Conservation (phyloP, 2,113 vertebrate species). For the Erythrocebus patas region DNA sequence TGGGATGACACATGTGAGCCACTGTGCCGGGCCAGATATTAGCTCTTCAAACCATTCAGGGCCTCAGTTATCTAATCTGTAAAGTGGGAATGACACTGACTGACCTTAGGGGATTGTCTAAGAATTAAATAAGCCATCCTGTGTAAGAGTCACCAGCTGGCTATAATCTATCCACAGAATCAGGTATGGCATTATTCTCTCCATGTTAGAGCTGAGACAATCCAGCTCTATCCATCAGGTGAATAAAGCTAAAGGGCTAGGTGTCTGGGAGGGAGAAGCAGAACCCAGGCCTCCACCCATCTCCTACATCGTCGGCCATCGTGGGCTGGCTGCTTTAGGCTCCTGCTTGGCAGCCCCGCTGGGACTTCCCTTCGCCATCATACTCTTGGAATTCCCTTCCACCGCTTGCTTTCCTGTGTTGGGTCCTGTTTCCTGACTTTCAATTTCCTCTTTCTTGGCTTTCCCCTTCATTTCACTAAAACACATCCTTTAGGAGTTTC, state of each 20-base stretch:
- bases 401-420: background rate
- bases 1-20: no score
- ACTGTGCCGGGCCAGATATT: no score
- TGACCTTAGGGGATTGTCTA: background rate
- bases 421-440: background rate
- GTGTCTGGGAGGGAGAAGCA: accelerated
- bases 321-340: background rate
- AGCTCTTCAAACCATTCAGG: background rate
- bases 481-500: background rate
- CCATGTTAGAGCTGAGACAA: background rate
- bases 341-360: accelerated
- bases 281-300: accelerated
- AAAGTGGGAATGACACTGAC: background rate
- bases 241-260: background rate
- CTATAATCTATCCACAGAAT: background rate
- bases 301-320: background rate
- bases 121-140: background rate
- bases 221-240: background rate
- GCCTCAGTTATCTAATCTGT: background rate
- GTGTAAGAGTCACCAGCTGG: background rate
- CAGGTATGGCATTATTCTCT: background rate
- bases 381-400: background rate
- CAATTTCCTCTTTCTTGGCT: background rate
- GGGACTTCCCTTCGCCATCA: background rate
- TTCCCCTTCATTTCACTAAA: background rate